Percentiles rank a stretch among this genome's conserved stretches.
phyloP scores from a whole-genome alignment of 2,113 vertebrate species.

The Pithys albifrons region DNA sequence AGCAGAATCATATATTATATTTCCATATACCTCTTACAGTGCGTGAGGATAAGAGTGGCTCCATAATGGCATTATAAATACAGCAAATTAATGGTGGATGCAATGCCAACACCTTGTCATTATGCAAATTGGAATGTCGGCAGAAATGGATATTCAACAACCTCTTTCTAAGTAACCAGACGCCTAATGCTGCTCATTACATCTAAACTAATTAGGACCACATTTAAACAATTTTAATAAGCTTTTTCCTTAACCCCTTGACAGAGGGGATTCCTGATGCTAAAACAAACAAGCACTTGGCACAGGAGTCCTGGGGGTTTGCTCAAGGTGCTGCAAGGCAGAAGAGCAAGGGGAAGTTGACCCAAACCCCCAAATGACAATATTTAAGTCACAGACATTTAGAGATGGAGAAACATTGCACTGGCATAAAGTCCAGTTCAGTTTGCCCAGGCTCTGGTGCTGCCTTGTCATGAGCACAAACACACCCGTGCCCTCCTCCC shows the following conservation, averaged over 20 bases:
- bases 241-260: constrained; percentile 42
- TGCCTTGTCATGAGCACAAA: background rate
- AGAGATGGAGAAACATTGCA: background rate
- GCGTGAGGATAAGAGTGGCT: background rate
- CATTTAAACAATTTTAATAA: constrained; percentile 43
- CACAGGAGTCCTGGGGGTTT: background rate
- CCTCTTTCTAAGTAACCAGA: constrained; percentile 16
- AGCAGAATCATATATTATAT: constrained; percentile 1
- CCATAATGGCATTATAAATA: constrained; percentile 61
- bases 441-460: background rate
- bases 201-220: constrained; percentile 57
- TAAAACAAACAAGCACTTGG: rapidly evolving
- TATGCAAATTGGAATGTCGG: constrained; percentile 63
- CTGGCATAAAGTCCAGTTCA: background rate
- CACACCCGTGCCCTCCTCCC: rapidly evolving
- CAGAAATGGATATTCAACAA: constrained; percentile 49
- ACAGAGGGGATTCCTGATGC: background rate
- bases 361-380: background rate
- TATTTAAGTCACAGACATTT: background rate
- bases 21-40: constrained; percentile 35
- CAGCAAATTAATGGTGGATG: constrained; percentile 69
- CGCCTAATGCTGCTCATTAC: constrained; percentile 48
- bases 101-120: constrained; percentile 63
- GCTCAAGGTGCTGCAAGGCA: background rate
- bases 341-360: background rate